phyloP scores from a whole-genome alignment of 2,797 vertebrate genomes.

The Gallinago solitaria region DNA sequence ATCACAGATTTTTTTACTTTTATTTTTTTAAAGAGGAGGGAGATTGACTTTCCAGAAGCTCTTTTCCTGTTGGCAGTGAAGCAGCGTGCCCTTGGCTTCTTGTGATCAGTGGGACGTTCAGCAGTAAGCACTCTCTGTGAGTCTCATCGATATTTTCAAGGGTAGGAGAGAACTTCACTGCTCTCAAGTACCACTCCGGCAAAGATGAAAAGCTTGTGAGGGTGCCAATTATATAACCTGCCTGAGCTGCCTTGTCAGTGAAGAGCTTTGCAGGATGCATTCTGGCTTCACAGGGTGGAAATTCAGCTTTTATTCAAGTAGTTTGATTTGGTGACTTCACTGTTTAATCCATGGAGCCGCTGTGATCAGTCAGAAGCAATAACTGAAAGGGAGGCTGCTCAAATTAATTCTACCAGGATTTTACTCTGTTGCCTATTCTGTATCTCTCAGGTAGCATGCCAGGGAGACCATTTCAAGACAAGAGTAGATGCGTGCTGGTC shows the following conservation, averaged over 20 bases:
- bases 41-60: background rate
- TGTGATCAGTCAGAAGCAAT: background rate
- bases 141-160: conserved; percentile 28
- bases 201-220: conserved; percentile 42
- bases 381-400: background rate
- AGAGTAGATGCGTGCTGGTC: background rate
- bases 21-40: background rate
- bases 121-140: background rate
- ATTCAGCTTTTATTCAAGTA: conserved; percentile 21
- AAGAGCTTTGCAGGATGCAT: conserved; percentile 15
- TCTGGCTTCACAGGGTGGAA: conserved; percentile 11
- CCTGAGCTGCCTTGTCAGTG: background rate
- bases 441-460: background rate
- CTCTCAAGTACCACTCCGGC: conserved; percentile 12
- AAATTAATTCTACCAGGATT: background rate
- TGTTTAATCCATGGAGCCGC: background rate
- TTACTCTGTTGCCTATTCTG: background rate
- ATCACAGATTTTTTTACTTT: background rate
- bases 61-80: background rate
- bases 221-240: conserved; percentile 38
- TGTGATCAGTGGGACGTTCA: conserved; percentile 16
- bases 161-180: conserved; percentile 28
- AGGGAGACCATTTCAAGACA: background rate
- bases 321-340: background rate
- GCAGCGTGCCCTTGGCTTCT: background rate